Conservation (phyloP, 2,797 vertebrate genomes). For the Lemur catta region DNA sequence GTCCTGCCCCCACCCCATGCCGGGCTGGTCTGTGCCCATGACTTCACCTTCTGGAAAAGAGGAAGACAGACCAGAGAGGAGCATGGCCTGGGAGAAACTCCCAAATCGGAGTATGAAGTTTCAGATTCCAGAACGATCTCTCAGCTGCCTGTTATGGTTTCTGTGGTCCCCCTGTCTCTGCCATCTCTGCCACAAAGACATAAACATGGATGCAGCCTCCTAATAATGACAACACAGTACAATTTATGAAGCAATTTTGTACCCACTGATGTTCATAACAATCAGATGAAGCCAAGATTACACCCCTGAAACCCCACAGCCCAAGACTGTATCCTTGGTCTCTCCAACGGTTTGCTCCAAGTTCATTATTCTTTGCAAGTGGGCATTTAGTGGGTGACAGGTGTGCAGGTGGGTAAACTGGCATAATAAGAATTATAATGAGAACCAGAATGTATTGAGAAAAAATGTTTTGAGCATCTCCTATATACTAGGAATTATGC, state of each 20-base stretch:
- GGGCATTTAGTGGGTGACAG: neutral
- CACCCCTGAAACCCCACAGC: neutral
- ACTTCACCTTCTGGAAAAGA: neutral
- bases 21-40: neutral
- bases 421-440: neutral
- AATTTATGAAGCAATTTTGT: neutral
- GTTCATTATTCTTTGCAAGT: neutral
- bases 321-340: neutral
- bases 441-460: neutral
- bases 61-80: neutral
- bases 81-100: neutral
- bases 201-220: neutral
- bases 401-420: neutral
- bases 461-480: neutral
- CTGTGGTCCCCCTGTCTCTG: neutral
- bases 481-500: neutral
- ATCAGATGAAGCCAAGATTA: neutral
- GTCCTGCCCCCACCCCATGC: neutral
- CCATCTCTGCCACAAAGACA: neutral
- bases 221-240: neutral
- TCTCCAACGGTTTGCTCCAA: neutral
- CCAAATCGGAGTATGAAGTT: neutral
- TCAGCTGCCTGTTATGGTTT: neutral
- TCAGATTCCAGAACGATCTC: neutral
- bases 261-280: neutral